These are phyloP conservation scores for Urosaurus nigricauda DNA, from an alignment of 2,797 vertebrate species.

Conservation along the genomic window DNA sequence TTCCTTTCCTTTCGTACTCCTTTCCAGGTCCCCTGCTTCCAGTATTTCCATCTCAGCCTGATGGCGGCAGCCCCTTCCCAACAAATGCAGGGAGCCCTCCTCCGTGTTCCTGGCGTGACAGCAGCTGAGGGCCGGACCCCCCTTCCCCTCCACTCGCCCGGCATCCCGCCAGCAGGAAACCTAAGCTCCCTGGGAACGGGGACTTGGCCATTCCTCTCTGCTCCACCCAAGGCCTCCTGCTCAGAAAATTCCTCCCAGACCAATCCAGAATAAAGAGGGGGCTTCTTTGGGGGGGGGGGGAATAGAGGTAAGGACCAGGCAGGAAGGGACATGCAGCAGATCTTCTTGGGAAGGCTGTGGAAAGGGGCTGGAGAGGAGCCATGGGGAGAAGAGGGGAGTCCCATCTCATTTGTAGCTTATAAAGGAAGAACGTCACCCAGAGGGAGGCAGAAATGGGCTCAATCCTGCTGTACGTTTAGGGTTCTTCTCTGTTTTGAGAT, in stretches of 20 bases:
- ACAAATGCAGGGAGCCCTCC: not conserved
- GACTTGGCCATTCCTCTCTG: not conserved
- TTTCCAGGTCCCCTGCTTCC: not conserved
- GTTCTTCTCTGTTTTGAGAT: too few species aligned
- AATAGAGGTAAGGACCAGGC: not conserved
- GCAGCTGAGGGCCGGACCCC: not conserved
- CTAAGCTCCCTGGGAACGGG: constrained; percentile 41
- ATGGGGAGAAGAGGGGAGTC: not conserved
- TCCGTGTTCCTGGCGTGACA: not conserved
- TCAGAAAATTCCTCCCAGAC: not conserved
- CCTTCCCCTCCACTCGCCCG: not conserved
- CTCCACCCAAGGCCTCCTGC: not conserved
- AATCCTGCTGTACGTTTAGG: too few species aligned
- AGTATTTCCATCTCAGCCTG: not conserved
- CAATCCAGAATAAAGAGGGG: not conserved
- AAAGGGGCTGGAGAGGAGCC: not conserved
- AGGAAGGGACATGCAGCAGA: not conserved
- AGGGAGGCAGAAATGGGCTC: too few species aligned
- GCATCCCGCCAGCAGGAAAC: constrained; percentile 32
- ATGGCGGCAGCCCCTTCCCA: constrained; percentile 25
- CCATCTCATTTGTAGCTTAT: too few species aligned
- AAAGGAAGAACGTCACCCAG: too few species aligned
- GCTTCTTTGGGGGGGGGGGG: not conserved
- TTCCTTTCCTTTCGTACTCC: not conserved
- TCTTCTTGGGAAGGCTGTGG: not conserved